These are phyloP conservation scores for Streblospio benedicti DNA, from an alignment of 1,140 invertebrate species.

Conservation along the genomic window DNA sequence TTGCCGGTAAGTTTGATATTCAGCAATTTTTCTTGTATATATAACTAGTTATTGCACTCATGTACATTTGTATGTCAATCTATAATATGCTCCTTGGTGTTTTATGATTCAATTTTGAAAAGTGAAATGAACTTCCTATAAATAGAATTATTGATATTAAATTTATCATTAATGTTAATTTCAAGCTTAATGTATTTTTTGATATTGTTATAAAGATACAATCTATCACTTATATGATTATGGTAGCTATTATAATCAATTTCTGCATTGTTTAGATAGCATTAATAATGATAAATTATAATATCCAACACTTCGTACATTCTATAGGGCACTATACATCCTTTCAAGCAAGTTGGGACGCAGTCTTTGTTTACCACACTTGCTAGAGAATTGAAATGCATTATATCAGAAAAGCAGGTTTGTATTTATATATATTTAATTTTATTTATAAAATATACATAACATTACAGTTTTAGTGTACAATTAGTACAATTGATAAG, in stretches of 20 bases:
- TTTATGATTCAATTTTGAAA: conserved; percentile 1
- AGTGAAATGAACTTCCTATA: background rate
- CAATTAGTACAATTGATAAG: background rate
- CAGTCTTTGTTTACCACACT: background rate
- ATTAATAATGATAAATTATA: background rate
- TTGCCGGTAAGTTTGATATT: background rate
- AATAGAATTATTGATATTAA: background rate
- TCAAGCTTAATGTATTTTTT: background rate
- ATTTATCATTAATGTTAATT: background rate
- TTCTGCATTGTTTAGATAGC: background rate
- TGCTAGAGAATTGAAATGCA: background rate
- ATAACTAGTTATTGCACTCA: background rate
- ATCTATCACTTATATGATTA: background rate
- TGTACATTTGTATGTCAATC: background rate
- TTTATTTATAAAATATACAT: conserved; percentile 2
- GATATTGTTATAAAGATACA: background rate
- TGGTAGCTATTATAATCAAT: background rate
- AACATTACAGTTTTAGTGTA: background rate
- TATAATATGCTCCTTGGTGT: background rate
- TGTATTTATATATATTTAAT: background rate
- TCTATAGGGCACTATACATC: background rate
- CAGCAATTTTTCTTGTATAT: background rate
- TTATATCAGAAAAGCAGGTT: background rate
- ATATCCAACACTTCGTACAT: background rate
- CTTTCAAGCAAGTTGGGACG: background rate